phyloP scores from a whole-genome alignment of 2,113 vertebrate species.

The Crotalus horridus region DNA sequence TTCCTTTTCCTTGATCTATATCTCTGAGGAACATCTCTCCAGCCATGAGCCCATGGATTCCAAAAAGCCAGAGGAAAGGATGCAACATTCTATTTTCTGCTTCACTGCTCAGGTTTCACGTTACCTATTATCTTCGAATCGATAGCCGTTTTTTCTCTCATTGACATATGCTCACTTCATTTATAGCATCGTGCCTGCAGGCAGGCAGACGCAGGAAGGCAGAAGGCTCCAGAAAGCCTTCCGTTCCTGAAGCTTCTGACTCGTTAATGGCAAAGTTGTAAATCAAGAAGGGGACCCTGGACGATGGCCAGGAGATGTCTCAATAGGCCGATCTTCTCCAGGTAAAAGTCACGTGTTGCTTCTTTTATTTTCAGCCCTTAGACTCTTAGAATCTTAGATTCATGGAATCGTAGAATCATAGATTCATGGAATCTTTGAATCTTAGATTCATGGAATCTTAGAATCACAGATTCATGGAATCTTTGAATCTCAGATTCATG shows the following conservation, averaged over 20 bases:
- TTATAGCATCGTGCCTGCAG: constrained; percentile 17
- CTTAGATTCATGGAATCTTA: too few relatives aligned
- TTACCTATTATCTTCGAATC: constrained; percentile 24
- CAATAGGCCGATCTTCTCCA: neutral
- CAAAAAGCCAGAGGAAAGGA: fast-evolving
- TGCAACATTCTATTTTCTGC: neutral
- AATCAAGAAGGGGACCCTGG: neutral
- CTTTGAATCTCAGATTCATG: too few relatives aligned
- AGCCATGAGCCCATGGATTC: neutral
- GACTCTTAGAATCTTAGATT: too few relatives aligned
- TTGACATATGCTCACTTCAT: neutral
- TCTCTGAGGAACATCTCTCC: neutral
- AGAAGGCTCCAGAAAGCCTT: neutral
- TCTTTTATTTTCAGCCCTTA: neutral
- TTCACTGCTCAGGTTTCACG: neutral
- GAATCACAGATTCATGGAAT: too few relatives aligned
- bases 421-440: too few relatives aligned
- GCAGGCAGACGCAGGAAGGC: neutral
- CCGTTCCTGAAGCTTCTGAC: neutral
- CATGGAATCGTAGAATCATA: too few relatives aligned
- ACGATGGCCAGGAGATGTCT: neutral
- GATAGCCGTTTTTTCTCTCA: neutral
- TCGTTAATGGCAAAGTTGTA: neutral
- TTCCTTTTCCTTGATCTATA: too few relatives aligned
- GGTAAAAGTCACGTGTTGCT: neutral